phyloP scores from a whole-genome alignment of 2,888 invertebrate genomes.

The Cephus nigrinus region DNA sequence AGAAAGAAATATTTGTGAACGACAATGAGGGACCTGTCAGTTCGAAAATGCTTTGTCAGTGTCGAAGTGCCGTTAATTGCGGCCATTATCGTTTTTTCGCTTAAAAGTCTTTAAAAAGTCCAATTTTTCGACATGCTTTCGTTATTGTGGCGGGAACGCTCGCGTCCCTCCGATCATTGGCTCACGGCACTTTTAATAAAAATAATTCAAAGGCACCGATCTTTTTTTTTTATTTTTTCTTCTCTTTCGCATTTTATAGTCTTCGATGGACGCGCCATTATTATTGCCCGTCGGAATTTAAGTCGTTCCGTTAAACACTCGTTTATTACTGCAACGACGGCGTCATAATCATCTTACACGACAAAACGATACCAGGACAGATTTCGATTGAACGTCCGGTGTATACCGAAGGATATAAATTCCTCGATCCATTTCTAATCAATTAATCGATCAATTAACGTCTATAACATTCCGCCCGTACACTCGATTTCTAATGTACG shows the following conservation, averaged over 20 bases:
- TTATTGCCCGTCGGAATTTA: not conserved
- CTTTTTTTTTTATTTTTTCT: conserved; percentile 27
- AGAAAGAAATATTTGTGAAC: not conserved
- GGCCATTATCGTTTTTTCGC: not conserved
- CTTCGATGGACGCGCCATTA: conserved; percentile 27
- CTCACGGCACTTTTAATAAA: conserved; percentile 2
- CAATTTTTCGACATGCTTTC: not conserved
- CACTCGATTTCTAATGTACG: conserved; percentile 12
- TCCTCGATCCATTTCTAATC: not conserved
- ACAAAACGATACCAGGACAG: not conserved
- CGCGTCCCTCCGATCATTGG: not conserved
- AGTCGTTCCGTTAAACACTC: not conserved
- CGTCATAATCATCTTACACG: not conserved
- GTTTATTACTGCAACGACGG: not conserved
- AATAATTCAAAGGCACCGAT: conserved; percentile 38
- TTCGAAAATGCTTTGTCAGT: not conserved
- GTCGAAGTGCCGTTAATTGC: not conserved
- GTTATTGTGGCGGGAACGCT: not conserved
- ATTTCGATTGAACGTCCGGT: not conserved
- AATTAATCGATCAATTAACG: not conserved
- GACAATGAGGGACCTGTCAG: not conserved
- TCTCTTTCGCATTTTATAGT: conserved; percentile 36
- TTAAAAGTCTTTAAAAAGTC: not conserved
- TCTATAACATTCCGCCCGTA: not conserved
- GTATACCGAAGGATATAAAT: not conserved